Evolutionary conservation across 2,113 vertebrate species (phyloP).

Genomic region (Phylloscopus trochilus): DNA sequence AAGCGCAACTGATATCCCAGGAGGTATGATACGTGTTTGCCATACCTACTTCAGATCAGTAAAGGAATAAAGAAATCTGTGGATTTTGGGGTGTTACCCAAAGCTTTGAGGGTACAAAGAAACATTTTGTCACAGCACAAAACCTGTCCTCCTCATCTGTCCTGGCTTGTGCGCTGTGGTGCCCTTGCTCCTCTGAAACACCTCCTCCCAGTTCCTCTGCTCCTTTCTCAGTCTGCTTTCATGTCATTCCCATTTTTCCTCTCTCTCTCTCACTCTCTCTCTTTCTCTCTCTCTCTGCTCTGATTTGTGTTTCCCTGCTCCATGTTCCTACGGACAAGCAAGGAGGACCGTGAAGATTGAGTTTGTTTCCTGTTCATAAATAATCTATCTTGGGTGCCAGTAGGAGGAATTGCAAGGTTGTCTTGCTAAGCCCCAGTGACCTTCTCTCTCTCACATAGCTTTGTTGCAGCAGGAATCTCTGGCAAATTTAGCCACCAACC

Average conservation of each 20-base stretch:
- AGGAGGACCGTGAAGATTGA: background rate
- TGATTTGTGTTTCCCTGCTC: background rate
- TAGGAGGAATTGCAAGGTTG: background rate
- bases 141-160: background rate
- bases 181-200: background rate
- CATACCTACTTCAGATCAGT: accelerated
- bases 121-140: background rate
- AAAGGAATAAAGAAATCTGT: background rate
- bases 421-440: background rate
- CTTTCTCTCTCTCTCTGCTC: background rate
- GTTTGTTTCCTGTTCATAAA: background rate
- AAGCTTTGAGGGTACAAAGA: background rate
- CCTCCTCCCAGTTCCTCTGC: background rate
- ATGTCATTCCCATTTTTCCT: background rate
- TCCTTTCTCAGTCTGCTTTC: background rate
- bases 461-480: background rate
- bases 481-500: background rate
- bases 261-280: too few species aligned
- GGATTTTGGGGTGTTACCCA: background rate
- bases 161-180: background rate
- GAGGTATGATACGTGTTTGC: background rate
- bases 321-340: background rate
- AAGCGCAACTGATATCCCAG: background rate
- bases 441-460: background rate
- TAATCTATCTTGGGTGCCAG: background rate